phyloP scores from a whole-genome alignment of 2,797 vertebrate genomes.

The Carapus acus region DNA sequence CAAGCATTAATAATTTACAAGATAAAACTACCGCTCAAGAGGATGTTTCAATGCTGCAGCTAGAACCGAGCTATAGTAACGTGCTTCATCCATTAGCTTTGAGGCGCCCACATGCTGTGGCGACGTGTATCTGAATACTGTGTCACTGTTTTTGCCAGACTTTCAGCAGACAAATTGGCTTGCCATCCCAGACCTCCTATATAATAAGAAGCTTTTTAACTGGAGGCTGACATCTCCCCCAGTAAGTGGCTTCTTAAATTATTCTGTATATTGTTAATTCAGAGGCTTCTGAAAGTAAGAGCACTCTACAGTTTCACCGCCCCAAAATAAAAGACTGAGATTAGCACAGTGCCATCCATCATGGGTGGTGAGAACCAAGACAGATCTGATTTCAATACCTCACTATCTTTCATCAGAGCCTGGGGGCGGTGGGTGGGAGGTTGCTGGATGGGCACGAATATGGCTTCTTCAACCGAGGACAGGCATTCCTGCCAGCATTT shows the following conservation, averaged over 20 bases:
- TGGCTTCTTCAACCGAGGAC: too few relatives aligned
- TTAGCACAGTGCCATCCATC: not conserved
- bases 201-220: conserved; percentile 39
- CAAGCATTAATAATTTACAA: conserved; percentile 27
- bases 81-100: conserved; percentile 39
- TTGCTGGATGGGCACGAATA: too few relatives aligned
- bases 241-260: conserved; percentile 36
- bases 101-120: conserved; percentile 31
- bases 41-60: conserved; percentile 7
- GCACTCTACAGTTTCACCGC: not conserved
- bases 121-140: conserved; percentile 23
- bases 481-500: too few relatives aligned
- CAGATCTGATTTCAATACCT: too few relatives aligned
- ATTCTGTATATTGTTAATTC: conserved; percentile 37
- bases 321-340: too few relatives aligned
- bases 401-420: too few relatives aligned
- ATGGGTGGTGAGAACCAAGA: not conserved
- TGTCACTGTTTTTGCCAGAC: conserved; percentile 33
- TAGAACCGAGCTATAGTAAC: conserved; percentile 25
- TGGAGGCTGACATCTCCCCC: conserved; percentile 27
- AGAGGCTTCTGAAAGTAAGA: conserved; percentile 8
- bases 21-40: conserved; percentile 2
- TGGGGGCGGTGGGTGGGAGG: too few relatives aligned
- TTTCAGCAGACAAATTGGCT: conserved; percentile 39
- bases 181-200: conserved; percentile 20